Conservation (phyloP, 2,888 invertebrate genomes). For the Folsomia manolachei region DNA sequence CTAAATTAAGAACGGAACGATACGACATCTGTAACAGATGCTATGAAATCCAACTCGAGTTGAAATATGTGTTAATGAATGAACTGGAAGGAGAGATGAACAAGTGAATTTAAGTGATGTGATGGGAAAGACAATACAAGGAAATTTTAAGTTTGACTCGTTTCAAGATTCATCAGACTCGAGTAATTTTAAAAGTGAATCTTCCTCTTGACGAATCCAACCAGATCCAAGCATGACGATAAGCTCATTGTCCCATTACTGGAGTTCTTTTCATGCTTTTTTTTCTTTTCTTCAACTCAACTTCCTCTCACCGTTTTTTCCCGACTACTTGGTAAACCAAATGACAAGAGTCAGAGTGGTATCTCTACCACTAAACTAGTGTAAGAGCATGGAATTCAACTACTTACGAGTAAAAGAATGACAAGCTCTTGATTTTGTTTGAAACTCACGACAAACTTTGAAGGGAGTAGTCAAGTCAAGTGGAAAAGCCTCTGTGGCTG, state of each 20-base stretch:
- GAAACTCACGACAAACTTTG: neutral
- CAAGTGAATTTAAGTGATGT: neutral
- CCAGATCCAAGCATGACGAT: neutral
- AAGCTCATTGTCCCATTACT: neutral
- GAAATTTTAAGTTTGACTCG: neutral
- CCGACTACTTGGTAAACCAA: neutral
- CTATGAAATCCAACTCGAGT: neutral
- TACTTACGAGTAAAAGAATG: neutral
- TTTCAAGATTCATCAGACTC: neutral
- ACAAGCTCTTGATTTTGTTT: neutral
- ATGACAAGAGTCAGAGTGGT: neutral
- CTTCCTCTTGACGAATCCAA: neutral
- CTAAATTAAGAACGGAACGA: conserved; percentile 7
- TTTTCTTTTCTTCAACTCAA: neutral
- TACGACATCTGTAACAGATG: neutral
- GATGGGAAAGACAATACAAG: neutral
- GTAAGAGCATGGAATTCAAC: neutral
- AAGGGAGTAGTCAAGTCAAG: neutral
- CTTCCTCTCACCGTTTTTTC: neutral
- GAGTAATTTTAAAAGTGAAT: neutral
- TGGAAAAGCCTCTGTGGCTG: neutral
- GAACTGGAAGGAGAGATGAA: neutral
- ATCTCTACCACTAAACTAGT: too few species aligned
- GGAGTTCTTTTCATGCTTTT: neutral
- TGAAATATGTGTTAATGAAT: conserved; percentile 3